Conservation (phyloP, 2,888 invertebrate species). For the Empis livida region DNA sequence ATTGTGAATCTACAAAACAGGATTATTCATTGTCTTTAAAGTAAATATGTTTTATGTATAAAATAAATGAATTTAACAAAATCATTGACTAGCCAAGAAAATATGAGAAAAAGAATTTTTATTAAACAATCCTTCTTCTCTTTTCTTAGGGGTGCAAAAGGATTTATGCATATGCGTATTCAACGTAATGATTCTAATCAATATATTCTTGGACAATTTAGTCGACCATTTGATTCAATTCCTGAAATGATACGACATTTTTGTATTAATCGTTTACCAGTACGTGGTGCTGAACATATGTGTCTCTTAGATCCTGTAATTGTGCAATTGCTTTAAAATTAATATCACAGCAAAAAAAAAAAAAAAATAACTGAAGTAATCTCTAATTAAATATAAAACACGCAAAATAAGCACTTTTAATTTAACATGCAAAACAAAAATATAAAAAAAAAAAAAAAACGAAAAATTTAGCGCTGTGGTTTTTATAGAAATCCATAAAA, state of each 20-base stretch:
- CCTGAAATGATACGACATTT: slow-evolving; percentile 94
- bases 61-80: neutral
- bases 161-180: slow-evolving; percentile 96
- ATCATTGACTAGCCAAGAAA: neutral
- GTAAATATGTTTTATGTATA: slow-evolving; percentile 47
- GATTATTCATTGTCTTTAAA: slow-evolving; percentile 91
- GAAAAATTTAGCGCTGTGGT: no score
- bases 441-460: no score
- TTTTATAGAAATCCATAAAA: no score
- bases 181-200: slow-evolving; percentile 65
- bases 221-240: slow-evolving; percentile 81
- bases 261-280: slow-evolving; percentile 83
- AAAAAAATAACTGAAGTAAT: no score
- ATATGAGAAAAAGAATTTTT: neutral
- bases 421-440: no score
- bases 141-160: slow-evolving; percentile 67
- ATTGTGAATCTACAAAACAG: slow-evolving; percentile 85
- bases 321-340: slow-evolving; percentile 57
- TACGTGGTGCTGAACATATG: slow-evolving; percentile 93
- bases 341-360: neutral
- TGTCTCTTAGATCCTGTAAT: slow-evolving; percentile 84
- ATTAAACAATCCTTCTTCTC: neutral
- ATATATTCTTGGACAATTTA: slow-evolving; percentile 84
- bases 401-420: no score
- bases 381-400: no score